These are phyloP conservation scores for Spodoptera picta DNA, from an alignment of 2,888 invertebrate genomes.

Conservation along the genomic window DNA sequence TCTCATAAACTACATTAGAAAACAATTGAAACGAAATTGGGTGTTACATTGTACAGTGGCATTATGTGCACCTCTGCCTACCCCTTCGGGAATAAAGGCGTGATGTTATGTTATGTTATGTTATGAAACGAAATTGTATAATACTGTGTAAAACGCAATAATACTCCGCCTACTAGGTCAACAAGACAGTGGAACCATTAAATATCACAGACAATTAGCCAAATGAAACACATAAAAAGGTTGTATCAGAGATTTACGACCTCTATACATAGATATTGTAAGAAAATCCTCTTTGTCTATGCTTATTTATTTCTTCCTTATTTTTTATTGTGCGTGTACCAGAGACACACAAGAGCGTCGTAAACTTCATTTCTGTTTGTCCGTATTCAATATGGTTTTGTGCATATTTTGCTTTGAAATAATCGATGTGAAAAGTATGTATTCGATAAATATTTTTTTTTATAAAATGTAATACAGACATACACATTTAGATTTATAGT, in stretches of 20 bases:
- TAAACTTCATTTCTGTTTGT: slow-evolving; percentile 54
- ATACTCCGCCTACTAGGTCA: too few relatives aligned
- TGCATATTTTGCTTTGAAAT: slow-evolving; percentile 35
- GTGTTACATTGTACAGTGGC: too few relatives aligned
- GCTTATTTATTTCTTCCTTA: slow-evolving; percentile 53
- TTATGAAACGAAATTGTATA: too few relatives aligned
- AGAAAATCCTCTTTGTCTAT: slow-evolving; percentile 37
- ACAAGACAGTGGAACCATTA: slow-evolving; percentile 9
- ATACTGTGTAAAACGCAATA: too few relatives aligned
- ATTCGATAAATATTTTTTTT: too few relatives aligned
- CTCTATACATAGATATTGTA: slow-evolving; percentile 42
- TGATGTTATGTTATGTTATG: too few relatives aligned
- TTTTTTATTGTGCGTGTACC: slow-evolving; percentile 50
- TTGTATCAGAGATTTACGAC: slow-evolving; percentile 47
- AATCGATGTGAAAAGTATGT: neutral
- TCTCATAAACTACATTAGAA: too few relatives aligned
- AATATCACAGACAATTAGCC: slow-evolving; percentile 45
- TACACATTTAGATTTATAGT: too few relatives aligned
- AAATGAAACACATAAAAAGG: slow-evolving; percentile 56
- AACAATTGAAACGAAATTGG: too few relatives aligned
- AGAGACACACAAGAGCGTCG: slow-evolving; percentile 45
- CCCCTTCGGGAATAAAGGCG: too few relatives aligned
- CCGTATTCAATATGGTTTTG: slow-evolving; percentile 24
- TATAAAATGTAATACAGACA: too few relatives aligned
- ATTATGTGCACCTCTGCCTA: too few relatives aligned